phyloP scores from a whole-genome alignment of 2,113 vertebrate genomes.

The Grammomys dolichurus region DNA sequence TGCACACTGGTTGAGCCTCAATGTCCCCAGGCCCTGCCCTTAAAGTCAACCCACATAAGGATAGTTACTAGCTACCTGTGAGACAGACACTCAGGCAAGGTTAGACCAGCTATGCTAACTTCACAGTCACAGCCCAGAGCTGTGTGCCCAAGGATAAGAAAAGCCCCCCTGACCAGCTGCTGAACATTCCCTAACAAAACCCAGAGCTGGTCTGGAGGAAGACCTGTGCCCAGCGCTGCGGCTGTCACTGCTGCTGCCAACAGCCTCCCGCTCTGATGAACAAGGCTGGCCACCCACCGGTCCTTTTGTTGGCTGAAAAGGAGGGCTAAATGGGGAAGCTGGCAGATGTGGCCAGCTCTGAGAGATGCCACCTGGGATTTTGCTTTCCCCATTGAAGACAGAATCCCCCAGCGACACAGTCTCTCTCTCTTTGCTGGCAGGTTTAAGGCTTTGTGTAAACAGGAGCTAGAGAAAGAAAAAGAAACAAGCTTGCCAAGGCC shows the following conservation, averaged over 20 bases:
- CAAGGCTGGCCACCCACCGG: conserved; percentile 57
- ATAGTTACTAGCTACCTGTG: background rate
- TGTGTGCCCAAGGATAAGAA: background rate
- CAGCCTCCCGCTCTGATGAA: background rate
- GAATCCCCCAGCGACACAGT: fast-evolving
- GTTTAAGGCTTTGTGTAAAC: background rate
- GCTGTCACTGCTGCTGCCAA: background rate
- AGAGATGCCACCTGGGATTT: conserved; percentile 37
- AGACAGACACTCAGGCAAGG: background rate
- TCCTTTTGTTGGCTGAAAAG: background rate
- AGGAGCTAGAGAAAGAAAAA: background rate
- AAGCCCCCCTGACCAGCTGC: no score
- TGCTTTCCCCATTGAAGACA: background rate
- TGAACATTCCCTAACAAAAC: background rate
- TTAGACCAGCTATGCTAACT: background rate
- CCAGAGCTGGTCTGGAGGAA: fast-evolving
- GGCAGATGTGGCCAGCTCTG: conserved; percentile 6
- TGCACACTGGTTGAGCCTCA: background rate
- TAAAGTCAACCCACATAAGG: background rate
- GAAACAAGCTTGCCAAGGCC: fast-evolving
- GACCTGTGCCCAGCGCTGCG: background rate
- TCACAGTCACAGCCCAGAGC: background rate
- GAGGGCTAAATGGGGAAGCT: background rate
- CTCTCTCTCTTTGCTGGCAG: background rate
- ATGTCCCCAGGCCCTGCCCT: background rate